Base-by-base conservation (phyloP, 2,888 invertebrate species). In the Sarcophaga caerulescens region DNA sequence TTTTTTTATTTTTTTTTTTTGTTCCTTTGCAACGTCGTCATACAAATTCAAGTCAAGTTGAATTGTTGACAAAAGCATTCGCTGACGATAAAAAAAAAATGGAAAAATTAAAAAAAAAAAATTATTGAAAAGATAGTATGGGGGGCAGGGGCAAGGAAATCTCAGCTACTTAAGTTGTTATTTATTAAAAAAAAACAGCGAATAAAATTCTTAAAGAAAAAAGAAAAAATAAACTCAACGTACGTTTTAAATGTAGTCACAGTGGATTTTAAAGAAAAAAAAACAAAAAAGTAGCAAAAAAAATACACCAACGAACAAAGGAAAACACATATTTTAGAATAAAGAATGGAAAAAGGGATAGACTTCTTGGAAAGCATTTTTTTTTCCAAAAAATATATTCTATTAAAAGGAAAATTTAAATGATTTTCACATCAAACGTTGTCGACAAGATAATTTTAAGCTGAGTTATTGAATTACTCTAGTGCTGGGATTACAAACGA, bases 11-110 rank as follows among this genome's bases (percentile, higher is more conserved):
- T 35, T 6, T 35, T 35, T 77, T 79, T 78, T 23, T 35, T 35
- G 0, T 35, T 35, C 35, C 52, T 52, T 52, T 52, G 52, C 52
- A 52, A 52, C 52, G 52, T 69, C 57, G 63, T 83, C 82, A 77
- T 60, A 75, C 66, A 84, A 76, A 80, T 80, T 78, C 81, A 73
- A 84, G 81, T 84, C 70, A 86, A 84, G 84, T 81, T 86, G 89
- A 90, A 89, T 89, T 89, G 87, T 89, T 87, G 80, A 87, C 86
- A 86, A 84, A 52, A 84, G 81, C 78, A 86, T 83, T 63, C 82
- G 75, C 45, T 80, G 47, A 78, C 25, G 12, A 69, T 60, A 78
- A 77, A 60, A 71, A 81, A 76, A 77, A 19, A 52, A 57, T 65
- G 21, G 74, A 57, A 35, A 52, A 71, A 65, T 52, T 52, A 52